Evolutionary conservation across 1,140 invertebrate species (phyloP), one percentile per base, ranked within the genome.

Genomic region (Radopholus similis): DNA sequence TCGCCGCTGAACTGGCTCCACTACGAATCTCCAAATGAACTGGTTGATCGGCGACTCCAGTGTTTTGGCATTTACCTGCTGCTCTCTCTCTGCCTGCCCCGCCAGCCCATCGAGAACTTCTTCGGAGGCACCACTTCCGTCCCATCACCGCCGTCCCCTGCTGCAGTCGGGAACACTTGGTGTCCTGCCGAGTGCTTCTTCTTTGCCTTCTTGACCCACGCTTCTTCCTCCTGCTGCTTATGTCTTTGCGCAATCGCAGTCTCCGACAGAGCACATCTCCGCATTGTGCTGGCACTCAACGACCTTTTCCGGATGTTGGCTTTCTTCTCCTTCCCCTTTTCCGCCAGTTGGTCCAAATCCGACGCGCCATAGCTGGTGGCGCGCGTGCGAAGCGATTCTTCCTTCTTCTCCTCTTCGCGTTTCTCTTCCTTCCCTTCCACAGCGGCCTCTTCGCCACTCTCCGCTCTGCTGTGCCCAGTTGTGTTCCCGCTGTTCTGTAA

Each of bases 1-100:
- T 26, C 49, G 34, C n/a, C 47, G 30, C 34, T 30, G 54, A 35
- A 69, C 66, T 23, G 66, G 65, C 26, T 68, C 66, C 9, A 68
- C 66, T 5, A 68, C 40, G 42, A 68, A 68, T 53, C 66, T 64
- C 21, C 23, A 62, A 63, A 63, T 53, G 13, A 9, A 26, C 30
- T 51, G 26, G 30, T 11, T 51, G 26, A 26, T 49, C 6, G 28
- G 6, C 30, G 8, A 51, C 9, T 51, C 15, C 34, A 13, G 3
- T 30, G 13, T 53, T 18, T 13, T 30, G 34, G 15, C 13, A 53
- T 53, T 21, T 53, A 53, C 15, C 15, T 53, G 15, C 49, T 53
- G 34, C 15, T 53, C 11, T n/a, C 28, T 53, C 15, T n/a, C 15
- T 53, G 34, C 15, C 15, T 3, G 13, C 49, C 34, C 34, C 15